Base-by-base conservation (phyloP, 92 coral and sea anemone species). In the Paragorgia papillata region DNA sequence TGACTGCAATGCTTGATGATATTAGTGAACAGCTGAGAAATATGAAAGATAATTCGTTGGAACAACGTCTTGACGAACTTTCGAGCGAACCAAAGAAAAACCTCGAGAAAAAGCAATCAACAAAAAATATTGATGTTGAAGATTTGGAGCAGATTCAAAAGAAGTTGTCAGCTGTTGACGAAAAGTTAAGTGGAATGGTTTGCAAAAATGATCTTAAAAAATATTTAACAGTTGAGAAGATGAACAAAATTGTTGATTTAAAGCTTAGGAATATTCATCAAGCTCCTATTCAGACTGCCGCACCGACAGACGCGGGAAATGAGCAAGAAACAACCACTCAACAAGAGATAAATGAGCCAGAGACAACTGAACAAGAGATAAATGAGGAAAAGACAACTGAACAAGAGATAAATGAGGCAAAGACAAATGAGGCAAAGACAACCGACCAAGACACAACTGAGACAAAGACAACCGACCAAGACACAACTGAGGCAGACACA, bases 1-100 rank as follows among this genome's bases (percentile, higher is more conserved):
- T 95, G 26, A 82, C 95, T 15, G 88, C 90, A 17, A 85, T 95
- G 87, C 83, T 91, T 1, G 99, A 95, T 57, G 87, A 85, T 33
- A 84, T 95, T 6, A 71, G 75, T 8, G 44, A 90, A 40, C 92
- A 95, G 18, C 31, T 95, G 29, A 70, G 80, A 7, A 83, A 73
- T 21, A 62, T 91, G 65, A 91, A 83, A 69, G 85, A 85, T 7
- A 46, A 9, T 25, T 33, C 30, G 21, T 39, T 39, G 14, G 64
- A 53, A 15, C 46, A 34, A 28, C 54, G 56, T 18, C 32, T 71
- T 22, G 55, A 49, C 15, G 44, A 69, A 7, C 62, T 51, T 10
- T 71, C 63, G 34, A 19, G 32, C 31, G 58, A 53, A 33, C 32
- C 50, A 9, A 17, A 50, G 44, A 78, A 79, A 31, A 20, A 49